phyloP scores from a whole-genome alignment of 1,140 invertebrate species.

The Drosophila kikkawai region DNA sequence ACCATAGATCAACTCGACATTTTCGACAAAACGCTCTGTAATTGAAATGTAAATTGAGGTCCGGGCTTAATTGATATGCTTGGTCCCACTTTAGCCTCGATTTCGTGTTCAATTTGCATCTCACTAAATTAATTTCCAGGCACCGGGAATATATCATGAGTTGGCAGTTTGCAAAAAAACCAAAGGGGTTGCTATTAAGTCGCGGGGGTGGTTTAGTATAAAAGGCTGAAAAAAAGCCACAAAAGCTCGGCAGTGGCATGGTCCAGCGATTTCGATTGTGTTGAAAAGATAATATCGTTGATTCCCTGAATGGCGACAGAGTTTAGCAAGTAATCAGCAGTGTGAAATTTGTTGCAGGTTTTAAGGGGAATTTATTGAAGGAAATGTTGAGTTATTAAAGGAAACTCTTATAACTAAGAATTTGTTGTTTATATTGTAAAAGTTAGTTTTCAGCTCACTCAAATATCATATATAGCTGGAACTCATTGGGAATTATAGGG shows the following conservation, averaged over 20 bases:
- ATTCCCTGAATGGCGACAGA: conserved; percentile 9
- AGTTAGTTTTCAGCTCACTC: too few species aligned
- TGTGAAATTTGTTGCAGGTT: conserved; percentile 29
- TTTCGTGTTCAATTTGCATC: conserved; percentile 53
- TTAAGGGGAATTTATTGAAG: neutral
- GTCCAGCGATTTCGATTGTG: conserved; percentile 24
- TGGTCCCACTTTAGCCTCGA: conserved; percentile 26
- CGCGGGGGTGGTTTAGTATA: conserved; percentile 12
- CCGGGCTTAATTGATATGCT: conserved; percentile 48
- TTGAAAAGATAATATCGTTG: conserved; percentile 28
- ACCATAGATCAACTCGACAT: conserved; percentile 42
- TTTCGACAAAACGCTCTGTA: conserved; percentile 61
- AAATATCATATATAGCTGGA: too few species aligned
- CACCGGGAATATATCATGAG: conserved; percentile 43
- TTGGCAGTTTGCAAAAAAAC: conserved; percentile 22
- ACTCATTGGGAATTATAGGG: too few species aligned
- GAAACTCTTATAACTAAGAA: too few species aligned
- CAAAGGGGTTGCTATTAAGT: conserved; percentile 5
- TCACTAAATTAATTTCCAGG: conserved; percentile 51
- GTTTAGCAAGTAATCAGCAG: conserved; percentile 22
- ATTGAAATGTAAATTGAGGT: conserved; percentile 77
- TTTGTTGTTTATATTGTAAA: too few species aligned
- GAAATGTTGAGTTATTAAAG: neutral
- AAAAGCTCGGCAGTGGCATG: conserved; percentile 13
- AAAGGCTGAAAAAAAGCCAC: conserved; percentile 9